Base-by-base conservation (phyloP, 2,797 vertebrate species). In the Margarornis squamiger region DNA sequence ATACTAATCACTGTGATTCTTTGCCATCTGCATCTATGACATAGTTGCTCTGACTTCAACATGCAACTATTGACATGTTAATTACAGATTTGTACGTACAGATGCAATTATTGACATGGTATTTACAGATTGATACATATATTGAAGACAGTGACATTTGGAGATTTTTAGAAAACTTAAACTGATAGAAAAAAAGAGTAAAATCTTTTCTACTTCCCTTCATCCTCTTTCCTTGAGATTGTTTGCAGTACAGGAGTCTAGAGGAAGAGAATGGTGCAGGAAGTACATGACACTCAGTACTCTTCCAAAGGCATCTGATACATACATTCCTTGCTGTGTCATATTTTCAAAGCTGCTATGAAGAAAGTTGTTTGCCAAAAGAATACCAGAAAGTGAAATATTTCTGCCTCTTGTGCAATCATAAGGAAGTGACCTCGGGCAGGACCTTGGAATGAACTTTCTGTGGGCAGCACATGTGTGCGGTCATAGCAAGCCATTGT, bases 401-500 rank as follows among this genome's bases (percentile, higher is more conserved):
- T 88, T 96, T 95, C 59, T 94, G 55, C 34, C 45, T 93, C 58
- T 96, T 95, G 91, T 82, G 93, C 73, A 95, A 95, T 88, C 83
- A 54, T n/a, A 74, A 93, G 83, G 78, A 95, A 90, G 30, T 82
- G 80, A 94, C 83, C 91, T 90, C 3, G 27, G 66, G 34, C 73
- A 88, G 71, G 80, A 89, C 91, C 80, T 94, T 82, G 63, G 59
- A 89, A 92, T 93, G 74, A 94, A 92, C 86, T 93, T 82, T 92
- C 55, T 94, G 83, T 68, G 93, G 89, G 83, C 36, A 91, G 38
- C 17, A 62, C 8, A 74, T 81, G 22, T 88, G 73, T 93, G 91
- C 93, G 86, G 83, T 85, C 91, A 54, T 21, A 84, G 59, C 17
- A 59, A 96, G 32, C 36, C 27, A 72, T 29, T 88, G 62, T 52